Conservation (phyloP, 2,888 invertebrate species). For the Tigriopus californicus region DNA sequence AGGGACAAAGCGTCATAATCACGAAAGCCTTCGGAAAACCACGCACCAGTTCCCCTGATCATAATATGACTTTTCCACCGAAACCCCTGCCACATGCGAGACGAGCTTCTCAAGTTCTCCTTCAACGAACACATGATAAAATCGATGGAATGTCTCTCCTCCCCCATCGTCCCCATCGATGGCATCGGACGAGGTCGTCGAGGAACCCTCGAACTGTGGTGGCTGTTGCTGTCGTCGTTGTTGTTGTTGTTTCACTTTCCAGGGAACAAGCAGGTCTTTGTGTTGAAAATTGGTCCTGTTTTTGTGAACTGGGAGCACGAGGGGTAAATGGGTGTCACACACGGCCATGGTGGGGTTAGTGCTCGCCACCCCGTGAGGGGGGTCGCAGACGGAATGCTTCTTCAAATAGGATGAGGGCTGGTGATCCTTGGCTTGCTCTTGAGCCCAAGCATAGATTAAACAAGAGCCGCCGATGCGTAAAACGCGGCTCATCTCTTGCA, state of each 20-base stretch:
- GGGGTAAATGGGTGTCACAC: conserved; percentile 13
- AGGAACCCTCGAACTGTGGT: no score
- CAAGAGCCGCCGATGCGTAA: conserved; percentile 52
- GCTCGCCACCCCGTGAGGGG: conserved; percentile 17
- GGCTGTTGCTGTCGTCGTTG: not conserved
- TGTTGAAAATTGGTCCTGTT: conserved; percentile 76
- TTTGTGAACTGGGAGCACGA: conserved; percentile 55
- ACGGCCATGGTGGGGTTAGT: not conserved
- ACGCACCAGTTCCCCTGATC: conserved; percentile 96
- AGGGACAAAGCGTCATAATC: no score
- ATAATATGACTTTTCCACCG: conserved; percentile 52
- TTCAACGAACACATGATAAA: conserved; percentile 80
- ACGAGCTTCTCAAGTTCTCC: conserved; percentile 55
- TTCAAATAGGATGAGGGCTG: conserved; percentile 49
- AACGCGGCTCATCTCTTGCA: conserved; percentile 54
- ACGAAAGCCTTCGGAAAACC: conserved; percentile 25
- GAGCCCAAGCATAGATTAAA: conserved; percentile 90
- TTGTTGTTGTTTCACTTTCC: conserved; percentile 40
- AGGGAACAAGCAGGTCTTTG: conserved; percentile 83
- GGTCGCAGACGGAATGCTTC: conserved; percentile 36
- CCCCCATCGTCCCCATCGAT: conserved; percentile 13
- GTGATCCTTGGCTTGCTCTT: conserved; percentile 52
- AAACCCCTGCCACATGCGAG: conserved; percentile 32
- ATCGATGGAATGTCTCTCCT: conserved; percentile 44
- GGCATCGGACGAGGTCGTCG: not conserved